Conservation (phyloP, 2,113 vertebrate species). For the Petrocephalus microphthalmus region DNA sequence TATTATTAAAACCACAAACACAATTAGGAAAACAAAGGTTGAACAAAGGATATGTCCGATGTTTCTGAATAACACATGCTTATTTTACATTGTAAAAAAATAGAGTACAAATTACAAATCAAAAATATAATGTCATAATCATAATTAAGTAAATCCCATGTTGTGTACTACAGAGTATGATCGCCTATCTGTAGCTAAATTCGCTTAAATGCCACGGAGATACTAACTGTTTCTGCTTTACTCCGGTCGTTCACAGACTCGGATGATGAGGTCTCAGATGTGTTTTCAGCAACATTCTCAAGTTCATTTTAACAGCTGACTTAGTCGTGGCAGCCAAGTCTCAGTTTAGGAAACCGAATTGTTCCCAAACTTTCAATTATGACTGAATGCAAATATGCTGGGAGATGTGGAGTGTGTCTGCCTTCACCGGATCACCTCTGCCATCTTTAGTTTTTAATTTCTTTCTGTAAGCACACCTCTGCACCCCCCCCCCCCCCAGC, state of each 20-base stretch:
- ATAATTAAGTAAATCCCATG: neutral
- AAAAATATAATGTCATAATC: neutral
- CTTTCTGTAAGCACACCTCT: neutral
- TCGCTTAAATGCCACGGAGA: neutral
- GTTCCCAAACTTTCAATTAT: neutral
- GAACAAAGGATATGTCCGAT: neutral
- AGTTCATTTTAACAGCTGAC: too few relatives aligned
- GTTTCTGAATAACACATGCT: neutral
- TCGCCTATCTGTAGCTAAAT: neutral
- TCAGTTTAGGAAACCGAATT: neutral
- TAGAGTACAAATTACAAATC: neutral
- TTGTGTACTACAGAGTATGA: neutral
- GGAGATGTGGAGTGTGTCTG: slow-evolving; percentile 17
- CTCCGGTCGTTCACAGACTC: neutral
- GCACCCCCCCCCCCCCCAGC: neutral
- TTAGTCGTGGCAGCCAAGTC: too few relatives aligned
- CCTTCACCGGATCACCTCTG: neutral
- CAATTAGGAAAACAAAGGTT: too few relatives aligned
- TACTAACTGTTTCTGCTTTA: neutral
- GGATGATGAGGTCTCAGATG: neutral
- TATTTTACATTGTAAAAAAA: neutral
- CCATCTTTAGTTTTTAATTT: neutral
- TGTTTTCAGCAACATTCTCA: neutral
- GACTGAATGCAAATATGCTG: neutral
- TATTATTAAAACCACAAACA: too few relatives aligned